phyloP scores from a whole-genome alignment of 1,140 invertebrate species.

The Mizuhopecten yessoensis region DNA sequence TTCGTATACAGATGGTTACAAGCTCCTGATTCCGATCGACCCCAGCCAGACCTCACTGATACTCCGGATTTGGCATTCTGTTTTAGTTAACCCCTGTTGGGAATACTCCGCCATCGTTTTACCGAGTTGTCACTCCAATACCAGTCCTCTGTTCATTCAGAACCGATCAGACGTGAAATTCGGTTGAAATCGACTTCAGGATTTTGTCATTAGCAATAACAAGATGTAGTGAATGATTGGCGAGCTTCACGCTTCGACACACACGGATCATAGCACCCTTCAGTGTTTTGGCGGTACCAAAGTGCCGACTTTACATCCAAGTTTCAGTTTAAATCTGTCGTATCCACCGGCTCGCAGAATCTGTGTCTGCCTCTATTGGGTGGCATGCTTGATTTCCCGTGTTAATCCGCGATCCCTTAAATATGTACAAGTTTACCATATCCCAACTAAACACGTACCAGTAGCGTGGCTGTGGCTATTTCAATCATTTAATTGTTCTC shows the following conservation, averaged over 20 bases:
- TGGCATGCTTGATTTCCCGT: background rate
- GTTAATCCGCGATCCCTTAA: background rate
- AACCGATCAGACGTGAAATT: conserved; percentile 38
- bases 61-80: conserved; percentile 21
- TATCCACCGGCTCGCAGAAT: conserved; percentile 13
- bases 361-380: background rate
- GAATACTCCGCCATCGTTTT: conserved; percentile 30
- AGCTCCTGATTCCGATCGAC: background rate
- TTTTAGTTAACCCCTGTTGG: conserved; percentile 31
- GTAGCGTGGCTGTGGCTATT: background rate
- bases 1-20: conserved; percentile 33
- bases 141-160: conserved; percentile 25
- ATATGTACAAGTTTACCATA: conserved; percentile 39
- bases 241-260: background rate
- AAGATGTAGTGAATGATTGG: conserved; percentile 25
- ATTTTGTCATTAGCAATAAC: conserved; percentile 35
- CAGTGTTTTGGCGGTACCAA: conserved; percentile 1
- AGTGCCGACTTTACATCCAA: conserved; percentile 32
- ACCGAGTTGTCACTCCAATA: conserved; percentile 1
- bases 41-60: conserved; percentile 21
- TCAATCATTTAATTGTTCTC: conserved; percentile 21
- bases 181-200: conserved; percentile 32
- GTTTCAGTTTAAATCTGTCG: conserved; percentile 22
- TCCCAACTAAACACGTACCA: background rate
- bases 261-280: conserved; percentile 31